Conservation (phyloP, 92 coral and sea anemone species). For the Palythoa grandiflora region DNA sequence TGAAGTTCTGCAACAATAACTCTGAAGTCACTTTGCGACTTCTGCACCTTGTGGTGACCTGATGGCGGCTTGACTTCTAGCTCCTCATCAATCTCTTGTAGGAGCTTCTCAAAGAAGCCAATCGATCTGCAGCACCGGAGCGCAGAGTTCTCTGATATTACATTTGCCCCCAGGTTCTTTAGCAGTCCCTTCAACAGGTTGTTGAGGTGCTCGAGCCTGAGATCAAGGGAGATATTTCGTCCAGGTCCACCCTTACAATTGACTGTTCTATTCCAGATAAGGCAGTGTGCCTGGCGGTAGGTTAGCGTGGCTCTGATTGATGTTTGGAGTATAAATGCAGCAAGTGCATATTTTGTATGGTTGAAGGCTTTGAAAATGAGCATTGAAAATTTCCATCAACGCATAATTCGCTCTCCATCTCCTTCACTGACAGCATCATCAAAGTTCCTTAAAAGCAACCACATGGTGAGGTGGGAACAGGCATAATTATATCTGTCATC, state of each 20-base stretch:
- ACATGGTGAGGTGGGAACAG: conserved; percentile 47
- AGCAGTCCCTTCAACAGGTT: conserved; percentile 43
- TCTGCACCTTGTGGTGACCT: conserved; percentile 44
- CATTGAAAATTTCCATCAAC: conserved; percentile 68
- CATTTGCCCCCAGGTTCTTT: conserved; percentile 43
- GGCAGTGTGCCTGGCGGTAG: conserved; percentile 58
- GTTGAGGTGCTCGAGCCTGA: conserved; percentile 55
- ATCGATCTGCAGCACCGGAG: conserved; percentile 22
- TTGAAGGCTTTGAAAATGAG: conserved; percentile 49
- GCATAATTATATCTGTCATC: conserved; percentile 75
- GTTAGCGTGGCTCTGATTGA: conserved; percentile 34
- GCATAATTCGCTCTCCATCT: conserved; percentile 61
- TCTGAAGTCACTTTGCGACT: conserved; percentile 34
- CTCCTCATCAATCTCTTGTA: conserved; percentile 18
- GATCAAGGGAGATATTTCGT: conserved; percentile 61
- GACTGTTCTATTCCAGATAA: conserved; percentile 65
- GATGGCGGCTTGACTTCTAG: conserved; percentile 38
- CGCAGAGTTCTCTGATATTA: conserved; percentile 14
- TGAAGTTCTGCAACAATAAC: conserved; percentile 33
- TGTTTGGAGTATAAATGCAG: conserved; percentile 65
- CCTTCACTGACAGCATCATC: conserved; percentile 84
- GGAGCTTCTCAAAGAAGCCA: not conserved
- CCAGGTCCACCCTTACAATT: conserved; percentile 64
- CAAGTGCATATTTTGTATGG: conserved; percentile 77
- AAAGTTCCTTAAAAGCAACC: conserved; percentile 60